A percentile compares a stretch with the other conserved stretches of the same genome.
phyloP scores from a whole-genome alignment of 2,797 vertebrate genomes.

The Trachops cirrhosus region DNA sequence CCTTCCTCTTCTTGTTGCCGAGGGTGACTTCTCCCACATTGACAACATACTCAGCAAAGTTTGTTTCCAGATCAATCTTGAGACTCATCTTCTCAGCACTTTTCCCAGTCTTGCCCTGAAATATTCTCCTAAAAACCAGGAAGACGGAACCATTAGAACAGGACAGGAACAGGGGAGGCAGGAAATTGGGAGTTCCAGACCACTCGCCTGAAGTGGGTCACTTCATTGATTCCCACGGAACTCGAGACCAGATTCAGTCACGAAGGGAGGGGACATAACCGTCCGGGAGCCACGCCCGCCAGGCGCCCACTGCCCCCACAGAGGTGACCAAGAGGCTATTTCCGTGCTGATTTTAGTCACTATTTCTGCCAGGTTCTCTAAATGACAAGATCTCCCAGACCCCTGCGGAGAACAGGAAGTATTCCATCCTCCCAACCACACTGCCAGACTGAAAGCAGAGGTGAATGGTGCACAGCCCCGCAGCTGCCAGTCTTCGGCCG shows the following conservation, averaged over 20 bases:
- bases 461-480: background rate
- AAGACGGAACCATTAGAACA: background rate
- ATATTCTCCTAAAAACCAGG: conserved; percentile 24
- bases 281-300: background rate
- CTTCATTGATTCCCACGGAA: background rate
- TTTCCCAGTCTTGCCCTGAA: background rate
- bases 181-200: background rate
- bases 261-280: background rate
- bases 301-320: background rate
- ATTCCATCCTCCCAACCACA: background rate
- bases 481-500: background rate
- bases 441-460: background rate
- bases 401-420: background rate
- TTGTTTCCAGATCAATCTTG: background rate
- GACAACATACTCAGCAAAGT: conserved; percentile 53
- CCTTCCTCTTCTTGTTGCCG: conserved; percentile 46
- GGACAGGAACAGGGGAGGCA: background rate
- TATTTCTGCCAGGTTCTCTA: background rate
- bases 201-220: background rate
- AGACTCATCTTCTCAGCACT: conserved; percentile 38
- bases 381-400: background rate
- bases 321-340: background rate
- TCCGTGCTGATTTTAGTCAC: background rate
- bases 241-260: background rate
- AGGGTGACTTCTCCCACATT: conserved; percentile 36